A percentile compares a stretch with the other conserved stretches of the same genome.
Evolutionary conservation across 2,888 invertebrate species (phyloP).

Genomic region (Yponomeuta malinellus): DNA sequence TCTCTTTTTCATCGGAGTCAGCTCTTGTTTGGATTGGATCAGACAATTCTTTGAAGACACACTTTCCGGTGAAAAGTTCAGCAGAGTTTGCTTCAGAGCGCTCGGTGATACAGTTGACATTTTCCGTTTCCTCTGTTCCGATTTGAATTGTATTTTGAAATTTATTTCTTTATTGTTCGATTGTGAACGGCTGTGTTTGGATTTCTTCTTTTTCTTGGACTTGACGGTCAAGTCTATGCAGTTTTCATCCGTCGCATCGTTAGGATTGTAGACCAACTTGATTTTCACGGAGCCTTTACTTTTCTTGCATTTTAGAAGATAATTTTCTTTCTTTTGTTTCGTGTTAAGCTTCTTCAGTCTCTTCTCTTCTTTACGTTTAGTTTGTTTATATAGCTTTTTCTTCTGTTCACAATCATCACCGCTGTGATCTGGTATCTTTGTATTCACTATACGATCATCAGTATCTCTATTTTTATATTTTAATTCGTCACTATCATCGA

Average conservation of each 20-base stretch:
- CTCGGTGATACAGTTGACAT: not conserved
- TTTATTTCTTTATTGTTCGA: constrained; percentile 31
- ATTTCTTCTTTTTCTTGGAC: constrained; percentile 20
- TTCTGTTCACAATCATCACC: not conserved
- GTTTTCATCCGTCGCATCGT: constrained; percentile 11
- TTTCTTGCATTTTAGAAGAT: constrained; percentile 7
- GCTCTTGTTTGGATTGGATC: constrained; percentile 34
- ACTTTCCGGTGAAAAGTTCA: constrained; percentile 36
- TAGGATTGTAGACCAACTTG: constrained; percentile 10
- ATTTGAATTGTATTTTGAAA: constrained; percentile 44
- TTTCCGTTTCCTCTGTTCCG: constrained; percentile 20
- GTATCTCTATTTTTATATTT: not conserved
- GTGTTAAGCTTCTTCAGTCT: not conserved
- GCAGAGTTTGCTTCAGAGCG: constrained; percentile 42
- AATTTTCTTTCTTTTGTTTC: not conserved
- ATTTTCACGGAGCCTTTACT: constrained; percentile 9
- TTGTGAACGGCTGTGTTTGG: constrained; percentile 21
- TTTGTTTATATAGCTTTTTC: not conserved
- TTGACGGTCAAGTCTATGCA: constrained; percentile 16
- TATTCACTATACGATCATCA: not conserved
- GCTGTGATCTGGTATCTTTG: too few relatives aligned
- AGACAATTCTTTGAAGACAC: constrained; percentile 28
- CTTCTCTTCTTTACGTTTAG: not conserved
- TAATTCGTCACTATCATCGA: not conserved
- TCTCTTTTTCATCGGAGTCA: constrained; percentile 38